Base-by-base conservation (phyloP, 2,113 vertebrate species). In the Seriola rivoliana region DNA sequence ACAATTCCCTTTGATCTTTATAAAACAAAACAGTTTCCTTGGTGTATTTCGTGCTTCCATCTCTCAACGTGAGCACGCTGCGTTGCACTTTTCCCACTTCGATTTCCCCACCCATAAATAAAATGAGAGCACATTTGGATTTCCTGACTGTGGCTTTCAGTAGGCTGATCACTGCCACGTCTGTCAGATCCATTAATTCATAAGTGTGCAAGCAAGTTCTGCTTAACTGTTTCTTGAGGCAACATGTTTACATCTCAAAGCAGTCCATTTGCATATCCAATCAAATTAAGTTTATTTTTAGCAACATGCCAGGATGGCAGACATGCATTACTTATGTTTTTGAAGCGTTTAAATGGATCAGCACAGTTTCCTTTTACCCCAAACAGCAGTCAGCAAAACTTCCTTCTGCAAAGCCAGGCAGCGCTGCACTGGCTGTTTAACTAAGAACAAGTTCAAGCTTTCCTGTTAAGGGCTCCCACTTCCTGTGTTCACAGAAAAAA, bases 1-100 rank as follows among this genome's bases (percentile, higher is more conserved):
- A 87, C 88, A 67, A 83, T 91, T 89, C 88, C 82, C 90, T 93
- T 92, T 93, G 92, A 92, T 94, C 88, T 87, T 90, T 90, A 89
- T 91, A 87, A 89, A 88, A 93, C 86, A 90, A 90, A 90, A 87
- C 88, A 70, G 77, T 84, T 92, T 89, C 85, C 86, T 88, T 80
- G 79, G 74, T 86, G 88, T 65, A 40, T 84, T 89, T 84, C 57
- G 59, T 75, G 89, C 78, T 88, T 88, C 86, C 76, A 73, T 78
- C 81, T 72, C 71, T 80, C 69, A 64, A 67, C 76, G 78, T 73
- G 62, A 89, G 79, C 85, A 75, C 25, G 44, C 75, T 64, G 81
- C 82, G n/a, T 19, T 71, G 75, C 75, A 83, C 84, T 91, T 83
- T 82, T 81, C 85, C 78, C 70, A 4, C 84, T 87, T 76, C 60